phyloP scores from a whole-genome alignment of 2,113 vertebrate genomes.

The Heloderma charlesbogerti region DNA sequence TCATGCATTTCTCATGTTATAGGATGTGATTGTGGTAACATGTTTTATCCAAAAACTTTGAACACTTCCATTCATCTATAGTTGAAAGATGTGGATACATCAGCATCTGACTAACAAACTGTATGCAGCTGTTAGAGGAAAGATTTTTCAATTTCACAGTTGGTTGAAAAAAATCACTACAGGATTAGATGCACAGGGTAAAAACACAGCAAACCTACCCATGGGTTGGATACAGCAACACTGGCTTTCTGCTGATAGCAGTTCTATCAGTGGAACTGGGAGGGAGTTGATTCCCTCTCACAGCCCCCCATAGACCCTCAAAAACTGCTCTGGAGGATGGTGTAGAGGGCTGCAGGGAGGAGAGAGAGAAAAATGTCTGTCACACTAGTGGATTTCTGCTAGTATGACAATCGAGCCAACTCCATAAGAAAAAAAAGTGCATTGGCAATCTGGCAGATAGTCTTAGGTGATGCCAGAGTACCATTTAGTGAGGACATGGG shows the following conservation, averaged over 20 bases:
- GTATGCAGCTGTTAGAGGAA: constrained; percentile 62
- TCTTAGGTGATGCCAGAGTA: background rate
- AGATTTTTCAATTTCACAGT: constrained; percentile 70
- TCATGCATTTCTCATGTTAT: background rate
- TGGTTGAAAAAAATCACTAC: constrained; percentile 55
- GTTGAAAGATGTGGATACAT: constrained; percentile 53
- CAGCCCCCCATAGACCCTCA: too few species aligned
- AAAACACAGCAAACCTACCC: background rate
- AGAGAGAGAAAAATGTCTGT: too few species aligned
- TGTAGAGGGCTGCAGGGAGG: too few species aligned
- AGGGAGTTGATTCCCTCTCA: too few species aligned
- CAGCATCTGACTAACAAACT: constrained; percentile 65
- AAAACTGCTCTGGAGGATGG: too few species aligned
- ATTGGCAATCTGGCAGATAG: too few species aligned
- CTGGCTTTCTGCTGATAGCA: too few species aligned
- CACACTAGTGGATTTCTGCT: too few species aligned
- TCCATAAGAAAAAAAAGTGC: background rate
- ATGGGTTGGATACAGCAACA: background rate
- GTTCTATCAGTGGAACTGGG: too few species aligned
- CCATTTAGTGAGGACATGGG: background rate
- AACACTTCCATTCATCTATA: constrained; percentile 57
- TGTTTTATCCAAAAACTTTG: constrained; percentile 49
- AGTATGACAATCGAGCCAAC: too few species aligned
- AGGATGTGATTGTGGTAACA: constrained; percentile 30
- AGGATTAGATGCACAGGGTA: background rate